Evolutionary conservation across 2,797 vertebrate genomes (phyloP).

Genomic region (Sciurus carolinensis): DNA sequence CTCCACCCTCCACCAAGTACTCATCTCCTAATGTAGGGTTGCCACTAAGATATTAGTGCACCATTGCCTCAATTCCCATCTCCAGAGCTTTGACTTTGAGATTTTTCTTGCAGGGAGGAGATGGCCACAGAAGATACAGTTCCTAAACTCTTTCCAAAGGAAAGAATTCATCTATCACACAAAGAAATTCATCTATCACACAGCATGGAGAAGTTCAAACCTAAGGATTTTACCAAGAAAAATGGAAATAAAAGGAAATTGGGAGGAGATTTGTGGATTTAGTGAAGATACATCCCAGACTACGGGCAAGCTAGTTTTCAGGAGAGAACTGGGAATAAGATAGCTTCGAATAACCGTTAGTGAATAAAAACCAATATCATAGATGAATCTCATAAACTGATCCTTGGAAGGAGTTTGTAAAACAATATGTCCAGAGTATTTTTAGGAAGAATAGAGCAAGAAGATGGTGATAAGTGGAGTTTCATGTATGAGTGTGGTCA

Average conservation of each 20-base stretch:
- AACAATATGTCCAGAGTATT: background rate
- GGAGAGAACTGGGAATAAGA: background rate
- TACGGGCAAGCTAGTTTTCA: no score
- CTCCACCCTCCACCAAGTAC: background rate
- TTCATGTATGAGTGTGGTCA: background rate
- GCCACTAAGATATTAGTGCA: background rate
- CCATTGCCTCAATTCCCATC: no score
- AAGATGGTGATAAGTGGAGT: background rate
- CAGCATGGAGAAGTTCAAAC: background rate
- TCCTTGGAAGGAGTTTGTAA: background rate
- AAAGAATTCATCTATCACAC: no score
- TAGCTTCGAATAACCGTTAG: background rate
- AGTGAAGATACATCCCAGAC: background rate
- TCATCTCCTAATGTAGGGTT: background rate
- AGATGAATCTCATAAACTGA: background rate
- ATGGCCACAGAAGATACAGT: background rate
- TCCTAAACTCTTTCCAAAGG: background rate
- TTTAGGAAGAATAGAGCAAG: background rate
- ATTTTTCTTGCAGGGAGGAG: background rate
- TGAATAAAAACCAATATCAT: background rate
- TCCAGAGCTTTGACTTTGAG: background rate
- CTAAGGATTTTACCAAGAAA: background rate
- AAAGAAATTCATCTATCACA: no score
- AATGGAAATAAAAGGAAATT: background rate
- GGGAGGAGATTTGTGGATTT: background rate